Evolutionary conservation across 2,113 vertebrate genomes (phyloP), one percentile per base, ranked within the genome.

Genomic region (Engraulis encrasicolus): DNA sequence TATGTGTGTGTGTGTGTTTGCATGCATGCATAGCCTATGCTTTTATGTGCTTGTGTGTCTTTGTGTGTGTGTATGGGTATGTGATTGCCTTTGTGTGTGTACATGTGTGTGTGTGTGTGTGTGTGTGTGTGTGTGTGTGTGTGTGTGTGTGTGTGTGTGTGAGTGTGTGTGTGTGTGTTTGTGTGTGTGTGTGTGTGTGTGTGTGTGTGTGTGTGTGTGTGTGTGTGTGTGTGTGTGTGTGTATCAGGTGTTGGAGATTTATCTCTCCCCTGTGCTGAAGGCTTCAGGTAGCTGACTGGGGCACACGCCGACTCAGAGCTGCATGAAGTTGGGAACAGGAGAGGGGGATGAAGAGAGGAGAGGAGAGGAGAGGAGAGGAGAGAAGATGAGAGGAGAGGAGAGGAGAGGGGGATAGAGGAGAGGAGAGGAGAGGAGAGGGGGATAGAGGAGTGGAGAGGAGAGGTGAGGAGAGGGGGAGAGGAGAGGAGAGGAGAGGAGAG

Each of bases 301-400:
- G 58, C 19, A n/a, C n/a, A n/a, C 45, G 78, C 78, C 85, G 86
- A 81, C 77, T 82, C 50, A 66, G 66, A 78, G 31, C 58, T 23
- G 31, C 9, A 20, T 34, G 20, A 74, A 74, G 66, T 74, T 34
- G 2, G 11, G 66, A 37, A n/a, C 34, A 40, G 40, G 3, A 5
- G 3, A 9, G 40, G 4, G 40, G 20, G 19, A 23, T 23, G 34
- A 50, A 19, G 54, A n/a, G 81, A 12, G 37, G 15, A 66, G 48
- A 2, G 19, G 45, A 27, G 27, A 49, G 6, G 36, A 20, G 36
- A n/a, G n/a, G n/a, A n/a, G n/a, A n/a, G n/a, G n/a, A n/a, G n/a
- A n/a, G n/a, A n/a, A n/a, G n/a, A n/a, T n/a, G n/a, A n/a, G n/a
- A n/a, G n/a, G n/a, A n/a, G n/a, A n/a, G n/a, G n/a, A n/a, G n/a